Evolutionary conservation across 53 echinoderm and acorn worm genomes (phyloP).

Genomic region (Astropecten irregularis): DNA sequence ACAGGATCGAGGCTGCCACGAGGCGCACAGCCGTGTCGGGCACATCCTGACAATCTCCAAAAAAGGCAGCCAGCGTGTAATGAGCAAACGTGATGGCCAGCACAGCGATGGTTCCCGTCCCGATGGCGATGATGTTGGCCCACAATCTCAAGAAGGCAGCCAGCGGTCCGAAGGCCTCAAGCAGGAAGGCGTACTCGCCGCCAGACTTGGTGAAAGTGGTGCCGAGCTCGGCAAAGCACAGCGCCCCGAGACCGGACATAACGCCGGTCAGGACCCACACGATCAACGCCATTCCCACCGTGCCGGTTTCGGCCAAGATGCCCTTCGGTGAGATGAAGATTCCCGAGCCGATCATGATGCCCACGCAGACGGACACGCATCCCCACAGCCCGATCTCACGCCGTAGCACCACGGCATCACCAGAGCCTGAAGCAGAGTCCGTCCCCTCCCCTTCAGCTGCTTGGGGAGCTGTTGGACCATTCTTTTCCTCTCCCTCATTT

Average conservation of each 20-base stretch:
- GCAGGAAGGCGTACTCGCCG: slow-evolving; percentile 61
- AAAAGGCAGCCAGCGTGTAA: slow-evolving; percentile 53
- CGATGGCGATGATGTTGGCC: slow-evolving; percentile 53
- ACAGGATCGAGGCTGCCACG: slow-evolving; percentile 50
- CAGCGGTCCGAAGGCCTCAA: slow-evolving; percentile 65
- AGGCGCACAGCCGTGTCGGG: slow-evolving; percentile 44
- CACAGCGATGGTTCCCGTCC: slow-evolving; percentile 59
- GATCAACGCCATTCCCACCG: slow-evolving; percentile 65
- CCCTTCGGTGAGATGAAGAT: slow-evolving; percentile 71
- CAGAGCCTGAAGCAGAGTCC: background rate
- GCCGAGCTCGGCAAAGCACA: slow-evolving; percentile 69
- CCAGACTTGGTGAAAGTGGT: slow-evolving; percentile 65
- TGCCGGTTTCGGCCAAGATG: slow-evolving; percentile 59
- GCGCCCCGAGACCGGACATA: slow-evolving; percentile 62
- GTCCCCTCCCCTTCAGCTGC: slow-evolving; percentile 5
- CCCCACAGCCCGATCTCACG: slow-evolving; percentile 66
- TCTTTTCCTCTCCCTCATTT: background rate
- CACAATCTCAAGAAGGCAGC: slow-evolving; percentile 56
- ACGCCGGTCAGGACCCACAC: slow-evolving; percentile 66
- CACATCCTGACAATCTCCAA: slow-evolving; percentile 38
- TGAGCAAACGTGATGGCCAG: slow-evolving; percentile 67
- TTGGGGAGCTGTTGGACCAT: slow-evolving; percentile 11
- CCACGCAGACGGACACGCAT: slow-evolving; percentile 63
- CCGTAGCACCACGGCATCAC: slow-evolving; percentile 58
- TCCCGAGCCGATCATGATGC: slow-evolving; percentile 70